Evolutionary conservation across 30 jellyfish, hydroid and myxozoan genomes (phyloP), one percentile per base, ranked within the genome.

Genomic region (Hydractinia echinata): DNA sequence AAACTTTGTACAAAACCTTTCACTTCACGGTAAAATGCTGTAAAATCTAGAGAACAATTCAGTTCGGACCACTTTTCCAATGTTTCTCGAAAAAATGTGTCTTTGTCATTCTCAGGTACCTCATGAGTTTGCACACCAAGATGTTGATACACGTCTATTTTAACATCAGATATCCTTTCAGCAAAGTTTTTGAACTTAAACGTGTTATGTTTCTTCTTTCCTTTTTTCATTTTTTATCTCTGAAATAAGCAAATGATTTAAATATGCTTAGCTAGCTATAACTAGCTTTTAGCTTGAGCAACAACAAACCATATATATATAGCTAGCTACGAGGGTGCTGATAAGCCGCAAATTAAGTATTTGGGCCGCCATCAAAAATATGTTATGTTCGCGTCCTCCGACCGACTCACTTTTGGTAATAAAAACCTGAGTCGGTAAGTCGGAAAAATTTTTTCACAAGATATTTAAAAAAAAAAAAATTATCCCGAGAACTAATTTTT

Each of bases 41-140:
- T 72, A 21, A 86, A 91, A 67, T 86, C 87, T 30, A 87, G 79
- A 8, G 96, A 73, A 56, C 98, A 91, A 77, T 91, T 86, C 79
- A 91, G 82, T n/a, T 86, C 96, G 6, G 79, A 11, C 98, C 96
- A 91, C 70, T 82, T 86, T 30, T 78, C 79, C 53, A 91, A 76
- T n/a, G 81, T 48, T 86, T 91, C 98, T 49, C 89, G 83, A 76
- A 91, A 91, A 73, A 86, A 91, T 51, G 98, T 86, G 48, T 91
- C 98, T 21, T 91, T 84, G 70, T 88, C 94, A 39, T 88, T 88
- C 10, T 83, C 95, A 5, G 98, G 96, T 55, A 91, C 81, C 30
- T 86, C 89, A 5, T 91, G 88, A 5, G 81, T 72, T 66, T 83
- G 88, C 6, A n/a, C 10, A 30, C 84, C 54, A 21, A 54, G n/a